Conservation (phyloP, 2,113 vertebrate species). For the Pachypanchax playfairii region DNA sequence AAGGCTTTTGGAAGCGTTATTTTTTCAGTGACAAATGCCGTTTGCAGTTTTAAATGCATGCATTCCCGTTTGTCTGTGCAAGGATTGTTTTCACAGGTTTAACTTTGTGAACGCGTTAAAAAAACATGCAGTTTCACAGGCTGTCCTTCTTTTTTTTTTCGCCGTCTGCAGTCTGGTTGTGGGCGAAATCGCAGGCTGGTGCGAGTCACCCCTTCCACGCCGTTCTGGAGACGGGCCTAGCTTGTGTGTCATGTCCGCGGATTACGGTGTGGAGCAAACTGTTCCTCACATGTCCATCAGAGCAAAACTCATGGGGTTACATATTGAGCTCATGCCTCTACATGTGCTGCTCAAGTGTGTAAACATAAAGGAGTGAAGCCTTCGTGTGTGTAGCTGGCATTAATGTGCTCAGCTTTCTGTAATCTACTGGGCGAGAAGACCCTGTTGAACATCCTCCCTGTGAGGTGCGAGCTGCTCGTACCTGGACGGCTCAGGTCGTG, state of each 20-base stretch:
- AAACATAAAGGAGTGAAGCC: background rate
- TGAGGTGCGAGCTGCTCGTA: conserved; percentile 52
- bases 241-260: conserved; percentile 49
- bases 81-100: conserved; percentile 58
- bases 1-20: conserved; percentile 43
- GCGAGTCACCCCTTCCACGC: conserved; percentile 60
- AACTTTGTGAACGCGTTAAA: conserved; percentile 32
- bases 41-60: conserved; percentile 23
- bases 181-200: conserved; percentile 65
- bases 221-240: conserved; percentile 41
- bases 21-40: conserved; percentile 45
- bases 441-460: conserved; percentile 18
- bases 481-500: conserved; percentile 60
- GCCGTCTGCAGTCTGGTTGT: conserved; percentile 66
- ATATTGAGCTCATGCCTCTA: background rate
- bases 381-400: background rate
- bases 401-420: background rate
- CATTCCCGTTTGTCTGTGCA: conserved; percentile 14
- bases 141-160: conserved; percentile 53
- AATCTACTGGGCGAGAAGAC: conserved; percentile 19
- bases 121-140: conserved; percentile 61
- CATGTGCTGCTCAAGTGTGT: too few relatives aligned
- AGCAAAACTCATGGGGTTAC: conserved; percentile 2
- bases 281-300: conserved; percentile 49
- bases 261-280: conserved; percentile 53